A percentile compares a stretch with the other conserved stretches of the same genome.
Evolutionary conservation across 2,888 invertebrate species (phyloP).

Genomic region (Stramonita haemastoma): DNA sequence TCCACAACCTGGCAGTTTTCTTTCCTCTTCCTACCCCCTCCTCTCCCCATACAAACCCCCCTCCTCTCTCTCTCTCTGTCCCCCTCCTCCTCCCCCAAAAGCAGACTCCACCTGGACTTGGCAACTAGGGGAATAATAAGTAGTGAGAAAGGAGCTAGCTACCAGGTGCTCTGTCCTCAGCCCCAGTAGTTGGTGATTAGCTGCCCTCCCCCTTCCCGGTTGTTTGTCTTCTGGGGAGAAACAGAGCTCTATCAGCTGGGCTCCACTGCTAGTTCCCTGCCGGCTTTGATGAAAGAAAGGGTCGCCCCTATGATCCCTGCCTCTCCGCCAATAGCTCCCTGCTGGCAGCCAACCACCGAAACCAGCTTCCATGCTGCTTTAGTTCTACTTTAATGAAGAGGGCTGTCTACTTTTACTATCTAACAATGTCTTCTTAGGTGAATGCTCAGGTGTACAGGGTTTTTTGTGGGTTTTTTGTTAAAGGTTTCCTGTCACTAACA

Average conservation of each 20-base stretch:
- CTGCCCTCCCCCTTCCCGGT: slow-evolving; percentile 3
- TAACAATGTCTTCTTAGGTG: too few species aligned
- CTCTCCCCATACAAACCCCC: background rate
- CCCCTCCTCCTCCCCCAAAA: background rate
- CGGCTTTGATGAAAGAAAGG: too few species aligned
- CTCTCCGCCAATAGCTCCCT: background rate
- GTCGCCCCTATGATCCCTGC: background rate
- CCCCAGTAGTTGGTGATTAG: background rate
- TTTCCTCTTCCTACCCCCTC: background rate
- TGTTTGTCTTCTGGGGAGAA: background rate
- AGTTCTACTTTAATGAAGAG: too few species aligned
- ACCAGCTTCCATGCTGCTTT: background rate
- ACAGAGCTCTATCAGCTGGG: background rate
- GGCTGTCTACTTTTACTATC: too few species aligned
- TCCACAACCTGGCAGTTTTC: slow-evolving; percentile 4
- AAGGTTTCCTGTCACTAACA: too few species aligned
- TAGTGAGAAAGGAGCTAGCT: background rate
- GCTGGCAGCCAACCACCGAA: background rate
- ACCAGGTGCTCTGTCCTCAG: background rate
- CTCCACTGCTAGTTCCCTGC: background rate
- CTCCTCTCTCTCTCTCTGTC: background rate
- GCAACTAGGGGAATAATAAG: background rate
- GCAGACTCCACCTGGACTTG: background rate
- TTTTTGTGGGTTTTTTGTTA: too few species aligned
- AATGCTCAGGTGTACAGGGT: too few species aligned